These are phyloP conservation scores for Cataglyphis albicans DNA, from an alignment of 2,888 invertebrate genomes.

Conservation along the genomic window DNA sequence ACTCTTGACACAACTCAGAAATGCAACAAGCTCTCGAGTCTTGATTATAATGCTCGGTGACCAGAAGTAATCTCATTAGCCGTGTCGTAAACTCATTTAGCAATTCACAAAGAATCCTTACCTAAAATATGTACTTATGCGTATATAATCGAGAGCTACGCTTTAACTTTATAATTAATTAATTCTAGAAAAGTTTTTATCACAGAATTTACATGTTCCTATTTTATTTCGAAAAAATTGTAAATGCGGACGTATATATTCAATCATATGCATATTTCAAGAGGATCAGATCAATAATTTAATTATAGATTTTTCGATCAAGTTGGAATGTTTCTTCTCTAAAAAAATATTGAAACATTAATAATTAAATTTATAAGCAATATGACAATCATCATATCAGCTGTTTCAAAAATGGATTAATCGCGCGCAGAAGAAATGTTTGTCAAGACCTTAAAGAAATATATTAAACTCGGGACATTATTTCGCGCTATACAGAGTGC, in stretches of 20 bases:
- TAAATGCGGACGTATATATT: neutral
- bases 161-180: slow-evolving; percentile 1
- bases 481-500: slow-evolving; percentile 22
- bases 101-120: slow-evolving; percentile 70
- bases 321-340: neutral
- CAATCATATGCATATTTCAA: neutral
- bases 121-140: slow-evolving; percentile 61
- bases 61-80: slow-evolving; percentile 75
- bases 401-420: slow-evolving; percentile 33
- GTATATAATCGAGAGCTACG: slow-evolving; percentile 54
- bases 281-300: neutral
- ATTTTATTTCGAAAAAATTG: neutral
- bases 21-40: slow-evolving; percentile 68
- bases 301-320: neutral
- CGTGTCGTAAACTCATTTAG: slow-evolving; percentile 69
- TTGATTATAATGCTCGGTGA: slow-evolving; percentile 72
- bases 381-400: slow-evolving; percentile 57
- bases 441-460: slow-evolving; percentile 1
- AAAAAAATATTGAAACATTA: neutral
- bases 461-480: slow-evolving; percentile 38
- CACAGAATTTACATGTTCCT: neutral
- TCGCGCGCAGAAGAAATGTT: neutral
- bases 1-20: slow-evolving; percentile 73
- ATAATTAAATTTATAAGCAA: slow-evolving; percentile 3
- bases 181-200: slow-evolving; percentile 6